These are phyloP conservation scores for Echinometra lucunter DNA, from an alignment of 53 echinoderm and acorn worm species.

Conservation along the genomic window DNA sequence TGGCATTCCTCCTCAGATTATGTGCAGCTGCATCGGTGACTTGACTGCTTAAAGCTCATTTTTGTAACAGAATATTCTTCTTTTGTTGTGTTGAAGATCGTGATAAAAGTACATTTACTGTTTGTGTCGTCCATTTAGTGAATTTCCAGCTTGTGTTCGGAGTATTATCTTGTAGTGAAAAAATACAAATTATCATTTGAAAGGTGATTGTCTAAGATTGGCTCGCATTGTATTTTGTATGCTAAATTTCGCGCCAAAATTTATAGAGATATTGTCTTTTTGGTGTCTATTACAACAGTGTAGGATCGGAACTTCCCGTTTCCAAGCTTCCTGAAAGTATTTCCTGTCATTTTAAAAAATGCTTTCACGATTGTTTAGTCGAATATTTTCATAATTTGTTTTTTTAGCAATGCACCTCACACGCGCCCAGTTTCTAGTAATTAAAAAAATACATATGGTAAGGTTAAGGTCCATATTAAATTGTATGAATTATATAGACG, in stretches of 20 bases:
- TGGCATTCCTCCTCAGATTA: background rate
- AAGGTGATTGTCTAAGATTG: background rate
- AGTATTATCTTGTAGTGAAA: background rate
- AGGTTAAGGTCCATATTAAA: no score
- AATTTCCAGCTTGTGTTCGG: background rate
- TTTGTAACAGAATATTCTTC: background rate
- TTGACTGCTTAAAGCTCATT: background rate
- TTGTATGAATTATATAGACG: no score
- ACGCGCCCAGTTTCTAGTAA: no score
- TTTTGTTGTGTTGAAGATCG: background rate
- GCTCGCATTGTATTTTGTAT: background rate
- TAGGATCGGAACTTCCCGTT: constrained; percentile 12
- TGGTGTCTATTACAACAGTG: background rate
- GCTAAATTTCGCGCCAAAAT: background rate
- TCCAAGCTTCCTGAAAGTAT: constrained; percentile 12
- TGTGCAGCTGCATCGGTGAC: background rate
- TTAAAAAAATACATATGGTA: no score
- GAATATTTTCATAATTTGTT: background rate
- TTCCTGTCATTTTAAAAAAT: background rate
- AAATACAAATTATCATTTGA: background rate
- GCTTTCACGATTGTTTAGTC: background rate
- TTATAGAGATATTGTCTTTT: background rate
- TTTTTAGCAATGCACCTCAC: no score
- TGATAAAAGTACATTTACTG: background rate
- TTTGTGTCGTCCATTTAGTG: background rate